These are phyloP conservation scores for Palythoa caribaeorum DNA, from an alignment of 92 coral and sea anemone species.

Conservation along the genomic window DNA sequence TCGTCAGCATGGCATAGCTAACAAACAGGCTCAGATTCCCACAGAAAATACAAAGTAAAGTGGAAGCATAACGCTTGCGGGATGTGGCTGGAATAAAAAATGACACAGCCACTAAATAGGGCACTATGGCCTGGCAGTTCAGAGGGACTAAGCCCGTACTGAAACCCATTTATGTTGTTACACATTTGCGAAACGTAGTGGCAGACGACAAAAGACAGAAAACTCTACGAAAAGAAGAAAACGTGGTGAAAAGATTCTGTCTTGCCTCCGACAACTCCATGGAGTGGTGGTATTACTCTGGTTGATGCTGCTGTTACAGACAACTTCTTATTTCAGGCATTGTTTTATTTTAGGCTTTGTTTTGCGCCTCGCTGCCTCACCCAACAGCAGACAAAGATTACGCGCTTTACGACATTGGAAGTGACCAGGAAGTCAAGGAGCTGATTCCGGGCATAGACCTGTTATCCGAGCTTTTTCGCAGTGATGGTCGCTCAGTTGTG, in stretches of 20 bases:
- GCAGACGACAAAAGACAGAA: too few relatives aligned
- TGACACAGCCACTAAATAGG: too few relatives aligned
- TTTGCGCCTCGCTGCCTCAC: constrained; percentile 92
- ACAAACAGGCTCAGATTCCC: too few relatives aligned
- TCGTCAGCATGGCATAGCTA: too few relatives aligned
- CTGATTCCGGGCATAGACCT: constrained; percentile 93
- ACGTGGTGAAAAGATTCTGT: neutral
- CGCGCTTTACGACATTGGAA: constrained; percentile 93
- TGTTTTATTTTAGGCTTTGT: constrained; percentile 74
- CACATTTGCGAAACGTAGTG: neutral
- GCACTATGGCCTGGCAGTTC: too few relatives aligned
- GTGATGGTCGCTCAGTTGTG: constrained; percentile 91
- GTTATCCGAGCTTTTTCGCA: constrained; percentile 90
- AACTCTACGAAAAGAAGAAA: too few relatives aligned
- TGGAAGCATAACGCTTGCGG: too few relatives aligned
- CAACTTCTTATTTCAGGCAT: neutral
- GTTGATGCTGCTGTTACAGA: neutral
- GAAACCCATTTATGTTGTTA: neutral
- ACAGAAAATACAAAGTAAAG: too few relatives aligned
- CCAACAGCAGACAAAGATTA: constrained; percentile 92
- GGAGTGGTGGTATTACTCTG: neutral
- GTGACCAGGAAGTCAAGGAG: constrained; percentile 76
- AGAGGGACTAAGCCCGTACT: too few relatives aligned
- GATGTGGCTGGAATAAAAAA: too few relatives aligned
- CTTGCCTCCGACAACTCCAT: neutral